These are phyloP conservation scores for Lissonota sp. DNA, from an alignment of 2,888 invertebrate species.

Conservation along the genomic window DNA sequence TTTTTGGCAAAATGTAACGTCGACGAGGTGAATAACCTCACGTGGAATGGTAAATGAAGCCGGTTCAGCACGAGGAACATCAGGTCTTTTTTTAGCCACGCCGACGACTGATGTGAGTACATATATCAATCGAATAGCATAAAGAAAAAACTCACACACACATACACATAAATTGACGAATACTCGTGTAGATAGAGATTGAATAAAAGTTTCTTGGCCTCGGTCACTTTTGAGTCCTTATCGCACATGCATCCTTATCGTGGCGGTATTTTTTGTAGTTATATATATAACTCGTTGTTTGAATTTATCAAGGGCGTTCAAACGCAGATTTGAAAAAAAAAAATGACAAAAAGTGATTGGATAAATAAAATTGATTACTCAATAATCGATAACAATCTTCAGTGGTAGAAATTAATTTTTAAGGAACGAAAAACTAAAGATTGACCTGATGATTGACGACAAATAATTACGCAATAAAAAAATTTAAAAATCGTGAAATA, in stretches of 20 bases:
- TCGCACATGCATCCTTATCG: constrained; percentile 9
- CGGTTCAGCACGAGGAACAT: constrained; percentile 11
- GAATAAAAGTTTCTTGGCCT: constrained; percentile 31
- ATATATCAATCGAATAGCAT: constrained; percentile 27
- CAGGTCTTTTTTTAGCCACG: constrained; percentile 54
- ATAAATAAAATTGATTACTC: no score
- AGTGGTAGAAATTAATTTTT: no score
- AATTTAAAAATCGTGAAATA: no score
- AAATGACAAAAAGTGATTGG: no score
- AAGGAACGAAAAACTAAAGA: no score
- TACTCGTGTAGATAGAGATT: background rate
- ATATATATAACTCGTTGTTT: no score
- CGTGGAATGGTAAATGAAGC: constrained; percentile 16
- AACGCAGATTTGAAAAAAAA: no score
- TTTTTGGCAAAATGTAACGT: background rate
- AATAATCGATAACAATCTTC: no score
- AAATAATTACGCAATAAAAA: no score
- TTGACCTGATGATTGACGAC: no score
- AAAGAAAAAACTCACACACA: background rate
- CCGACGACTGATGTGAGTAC: constrained; percentile 17
- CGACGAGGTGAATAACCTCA: constrained; percentile 32
- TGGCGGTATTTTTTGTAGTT: no score
- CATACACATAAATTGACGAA: constrained; percentile 3
- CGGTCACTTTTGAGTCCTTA: constrained; percentile 6
- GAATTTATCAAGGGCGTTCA: no score